A percentile compares a stretch with the other conserved stretches of the same genome.
Conservation (phyloP, 2,888 invertebrate species). For the Apantesis nais region DNA sequence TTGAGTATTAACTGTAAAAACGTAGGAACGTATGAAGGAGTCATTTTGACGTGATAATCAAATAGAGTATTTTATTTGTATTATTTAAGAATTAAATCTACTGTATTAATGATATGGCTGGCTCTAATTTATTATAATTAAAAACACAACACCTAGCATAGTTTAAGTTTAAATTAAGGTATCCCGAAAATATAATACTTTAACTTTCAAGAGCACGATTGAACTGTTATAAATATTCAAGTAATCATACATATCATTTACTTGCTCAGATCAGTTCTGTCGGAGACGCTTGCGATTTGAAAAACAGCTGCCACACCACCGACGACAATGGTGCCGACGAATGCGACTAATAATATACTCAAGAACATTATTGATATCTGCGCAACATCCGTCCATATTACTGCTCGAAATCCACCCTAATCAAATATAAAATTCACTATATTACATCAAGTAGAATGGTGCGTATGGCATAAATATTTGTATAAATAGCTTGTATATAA, state of each 20-base stretch:
- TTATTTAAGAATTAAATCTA: too few species aligned
- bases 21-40: too few species aligned
- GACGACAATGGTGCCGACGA: slow-evolving; percentile 86
- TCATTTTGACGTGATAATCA: too few species aligned
- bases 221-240: background rate
- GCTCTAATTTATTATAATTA: too few species aligned
- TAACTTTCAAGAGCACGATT: background rate
- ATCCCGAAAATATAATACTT: background rate
- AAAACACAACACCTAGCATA: too few species aligned
- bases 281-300: slow-evolving; percentile 81
- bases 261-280: slow-evolving; percentile 87
- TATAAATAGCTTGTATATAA: background rate
- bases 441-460: too few species aligned
- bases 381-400: slow-evolving; percentile 92
- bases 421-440: background rate
- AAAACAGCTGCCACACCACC: slow-evolving; percentile 85
- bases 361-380: slow-evolving; percentile 90
- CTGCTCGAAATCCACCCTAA: slow-evolving; percentile 90
- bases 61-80: too few species aligned
- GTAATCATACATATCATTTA: slow-evolving; percentile 58
- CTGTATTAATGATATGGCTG: too few species aligned
- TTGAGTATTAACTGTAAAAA: too few species aligned
- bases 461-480: background rate
- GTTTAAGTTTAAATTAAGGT: too few species aligned
- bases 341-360: slow-evolving; percentile 88